Conservation (phyloP, 2,113 vertebrate genomes). For the Microcebus ravelobensis region DNA sequence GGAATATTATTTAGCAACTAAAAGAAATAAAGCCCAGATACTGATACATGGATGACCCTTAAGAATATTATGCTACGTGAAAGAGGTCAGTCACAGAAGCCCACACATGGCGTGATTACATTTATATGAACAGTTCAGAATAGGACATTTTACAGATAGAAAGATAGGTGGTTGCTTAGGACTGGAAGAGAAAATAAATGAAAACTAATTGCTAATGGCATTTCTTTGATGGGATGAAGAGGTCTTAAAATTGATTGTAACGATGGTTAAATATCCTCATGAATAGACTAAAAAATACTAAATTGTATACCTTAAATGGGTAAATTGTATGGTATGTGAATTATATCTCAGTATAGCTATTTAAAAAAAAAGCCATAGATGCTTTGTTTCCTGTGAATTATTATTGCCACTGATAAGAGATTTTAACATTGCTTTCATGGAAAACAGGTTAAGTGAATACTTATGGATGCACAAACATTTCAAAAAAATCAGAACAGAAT, state of each 20-base stretch:
- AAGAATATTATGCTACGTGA: background rate
- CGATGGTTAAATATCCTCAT: background rate
- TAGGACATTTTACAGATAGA: background rate
- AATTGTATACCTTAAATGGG: background rate
- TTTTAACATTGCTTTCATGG: conserved; percentile 7
- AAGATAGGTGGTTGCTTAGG: background rate
- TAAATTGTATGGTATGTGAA: background rate
- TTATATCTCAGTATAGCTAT: background rate
- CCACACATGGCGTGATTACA: background rate
- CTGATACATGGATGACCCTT: background rate
- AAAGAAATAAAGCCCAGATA: background rate
- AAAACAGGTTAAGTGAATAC: background rate
- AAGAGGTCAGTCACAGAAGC: background rate
- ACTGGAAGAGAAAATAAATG: background rate
- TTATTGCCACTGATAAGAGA: background rate
- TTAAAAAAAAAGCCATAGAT: background rate
- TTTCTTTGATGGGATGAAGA: background rate
- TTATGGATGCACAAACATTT: background rate
- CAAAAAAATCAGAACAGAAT: background rate
- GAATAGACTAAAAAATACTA: background rate
- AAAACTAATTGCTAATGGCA: background rate
- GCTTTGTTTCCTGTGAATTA: background rate
- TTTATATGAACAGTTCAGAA: background rate
- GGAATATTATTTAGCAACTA: background rate
- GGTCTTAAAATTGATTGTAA: background rate